phyloP scores from a whole-genome alignment of 2,888 invertebrate genomes.

The Sminthurides aquaticus region DNA sequence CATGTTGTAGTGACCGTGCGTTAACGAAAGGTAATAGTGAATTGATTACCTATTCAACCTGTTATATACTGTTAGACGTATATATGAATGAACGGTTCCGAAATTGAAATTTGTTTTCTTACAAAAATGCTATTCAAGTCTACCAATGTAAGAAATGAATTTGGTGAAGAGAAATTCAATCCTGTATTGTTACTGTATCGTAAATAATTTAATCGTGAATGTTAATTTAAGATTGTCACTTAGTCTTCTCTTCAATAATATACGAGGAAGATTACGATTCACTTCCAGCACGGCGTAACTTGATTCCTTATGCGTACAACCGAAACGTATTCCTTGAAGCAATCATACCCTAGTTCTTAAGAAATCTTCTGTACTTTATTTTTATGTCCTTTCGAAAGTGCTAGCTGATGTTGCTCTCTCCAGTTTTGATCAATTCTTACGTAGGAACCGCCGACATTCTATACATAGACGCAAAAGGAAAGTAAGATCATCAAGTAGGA shows the following conservation, averaged over 20 bases:
- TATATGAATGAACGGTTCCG: background rate
- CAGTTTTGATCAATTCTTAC: slow-evolving; percentile 68
- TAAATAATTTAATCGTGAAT: slow-evolving; percentile 15
- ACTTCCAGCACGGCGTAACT: too few species aligned
- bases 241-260: slow-evolving; percentile 19
- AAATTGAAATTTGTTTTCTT: slow-evolving; percentile 2
- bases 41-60: background rate
- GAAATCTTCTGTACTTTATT: too few species aligned
- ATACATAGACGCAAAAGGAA: too few species aligned
- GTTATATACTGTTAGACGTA: background rate
- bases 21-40: background rate
- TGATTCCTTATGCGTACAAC: too few species aligned
- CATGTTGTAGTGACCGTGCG: background rate
- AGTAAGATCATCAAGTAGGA: background rate
- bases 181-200: slow-evolving; percentile 19
- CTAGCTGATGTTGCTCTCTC: slow-evolving; percentile 52
- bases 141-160: slow-evolving; percentile 2
- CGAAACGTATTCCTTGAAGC: too few species aligned
- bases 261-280: slow-evolving; percentile 10
- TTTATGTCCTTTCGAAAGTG: slow-evolving; percentile 6
- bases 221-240: slow-evolving; percentile 18
- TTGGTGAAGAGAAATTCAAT: background rate
- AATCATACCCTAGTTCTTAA: too few species aligned
- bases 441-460: slow-evolving; percentile 60
- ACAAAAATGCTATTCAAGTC: background rate